These are phyloP conservation scores for Panthera uncia DNA, from an alignment of 2,113 vertebrate genomes.

Conservation along the genomic window DNA sequence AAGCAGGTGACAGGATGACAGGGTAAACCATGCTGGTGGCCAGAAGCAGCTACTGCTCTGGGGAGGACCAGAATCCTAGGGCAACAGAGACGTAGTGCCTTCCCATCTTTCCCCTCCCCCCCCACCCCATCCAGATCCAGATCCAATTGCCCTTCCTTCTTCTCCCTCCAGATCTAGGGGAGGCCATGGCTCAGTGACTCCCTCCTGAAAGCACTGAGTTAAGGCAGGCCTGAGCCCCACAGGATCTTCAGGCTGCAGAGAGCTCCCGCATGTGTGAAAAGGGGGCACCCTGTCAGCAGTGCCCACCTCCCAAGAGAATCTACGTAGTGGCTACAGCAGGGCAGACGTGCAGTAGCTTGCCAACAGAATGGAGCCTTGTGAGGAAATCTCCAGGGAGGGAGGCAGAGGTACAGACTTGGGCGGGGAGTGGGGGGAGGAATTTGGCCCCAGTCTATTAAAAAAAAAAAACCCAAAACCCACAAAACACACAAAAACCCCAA, in stretches of 20 bases:
- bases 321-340: not conserved
- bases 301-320: not conserved
- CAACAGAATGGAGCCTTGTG: not conserved
- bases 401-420: not conserved
- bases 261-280: not conserved
- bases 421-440: slow-evolving; percentile 40
- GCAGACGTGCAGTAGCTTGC: not conserved
- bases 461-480: not conserved
- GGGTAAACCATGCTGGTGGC: not conserved
- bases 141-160: not conserved
- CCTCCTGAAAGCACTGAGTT: not conserved
- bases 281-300: not conserved
- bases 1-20: not conserved
- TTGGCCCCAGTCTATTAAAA: slow-evolving; percentile 63
- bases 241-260: not conserved
- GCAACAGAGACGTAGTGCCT: not conserved
- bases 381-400: slow-evolving; percentile 20
- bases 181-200: not conserved
- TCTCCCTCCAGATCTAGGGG: not conserved
- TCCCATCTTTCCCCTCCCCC: not conserved
- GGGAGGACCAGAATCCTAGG: not conserved
- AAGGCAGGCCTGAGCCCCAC: not conserved
- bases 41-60: not conserved
- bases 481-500: not conserved
- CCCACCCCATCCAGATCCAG: not conserved